Evolutionary conservation across 2,797 vertebrate species (phyloP).

Genomic region (Dicrostonyx torquatus): DNA sequence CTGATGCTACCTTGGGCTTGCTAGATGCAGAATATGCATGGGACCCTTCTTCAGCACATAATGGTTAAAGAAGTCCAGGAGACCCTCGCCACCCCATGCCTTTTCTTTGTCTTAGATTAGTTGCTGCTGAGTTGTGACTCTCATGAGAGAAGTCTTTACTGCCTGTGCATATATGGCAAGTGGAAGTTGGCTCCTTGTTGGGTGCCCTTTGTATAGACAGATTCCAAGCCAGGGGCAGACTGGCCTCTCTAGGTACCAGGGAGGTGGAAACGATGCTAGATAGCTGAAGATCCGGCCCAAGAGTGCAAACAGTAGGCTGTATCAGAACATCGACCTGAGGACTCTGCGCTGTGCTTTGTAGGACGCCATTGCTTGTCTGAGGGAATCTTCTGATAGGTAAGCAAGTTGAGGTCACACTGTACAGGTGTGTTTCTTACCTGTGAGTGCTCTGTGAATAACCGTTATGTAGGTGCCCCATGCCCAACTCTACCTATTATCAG

Average conservation of each 20-base stretch:
- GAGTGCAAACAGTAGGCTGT: neutral
- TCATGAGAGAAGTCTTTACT: neutral
- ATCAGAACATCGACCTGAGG: neutral
- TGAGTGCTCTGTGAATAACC: neutral
- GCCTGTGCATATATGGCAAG: neutral
- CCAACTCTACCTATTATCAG: neutral
- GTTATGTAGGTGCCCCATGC: neutral
- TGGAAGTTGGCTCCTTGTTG: neutral
- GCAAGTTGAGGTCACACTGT: neutral
- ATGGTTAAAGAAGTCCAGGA: neutral
- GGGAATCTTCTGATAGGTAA: neutral
- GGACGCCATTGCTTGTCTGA: neutral
- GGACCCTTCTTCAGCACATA: neutral
- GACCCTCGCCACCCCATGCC: neutral
- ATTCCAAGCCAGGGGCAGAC: neutral
- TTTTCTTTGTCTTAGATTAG: neutral
- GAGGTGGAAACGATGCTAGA: neutral
- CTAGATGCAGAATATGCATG: neutral
- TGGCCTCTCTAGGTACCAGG: neutral
- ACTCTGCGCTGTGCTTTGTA: neutral
- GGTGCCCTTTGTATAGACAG: neutral
- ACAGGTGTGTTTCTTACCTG: neutral
- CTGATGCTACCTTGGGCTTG: neutral
- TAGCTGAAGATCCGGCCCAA: neutral
- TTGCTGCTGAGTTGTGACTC: neutral